Base-by-base conservation (phyloP, 2,113 vertebrate species). In the Heterotis niloticus region DNA sequence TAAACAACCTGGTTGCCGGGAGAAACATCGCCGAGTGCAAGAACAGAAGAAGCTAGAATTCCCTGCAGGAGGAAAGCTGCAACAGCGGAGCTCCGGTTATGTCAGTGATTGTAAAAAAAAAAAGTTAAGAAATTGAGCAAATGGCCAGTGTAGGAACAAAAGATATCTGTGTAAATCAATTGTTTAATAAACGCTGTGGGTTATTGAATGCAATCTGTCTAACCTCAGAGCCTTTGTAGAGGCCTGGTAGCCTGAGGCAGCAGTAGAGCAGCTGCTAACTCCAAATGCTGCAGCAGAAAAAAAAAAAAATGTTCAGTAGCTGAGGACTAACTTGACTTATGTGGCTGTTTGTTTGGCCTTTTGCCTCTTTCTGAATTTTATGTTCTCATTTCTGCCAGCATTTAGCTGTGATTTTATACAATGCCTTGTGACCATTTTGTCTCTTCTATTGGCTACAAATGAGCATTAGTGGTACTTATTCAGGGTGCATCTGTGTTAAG, bases 81-180 rank as follows among this genome's bases (percentile, higher is more conserved):
- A 16, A 20, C 65, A 70, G 17, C 59, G n/a, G 23, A 51, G 51
- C 56, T 68, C 56, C 44, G 23, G 57, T 74, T 73, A 64, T 74
- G 20, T 74, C 60, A 72, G 69, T 26, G 64, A 68, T 51, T 29
- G 78, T 79, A 70, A 34, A 60, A 29, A 79, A 23, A 70, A 34
- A 60, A 29, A 79, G 44, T 54, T 62, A 64, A 62, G 67, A 57
- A 70, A 52, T n/a, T 18, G 59, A 74, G 70, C 44, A 65, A 60
- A 74, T 64, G 23, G 56, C 23, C 54, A 64, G 68, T 64, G 68
- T 16, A 64, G 59, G 24, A 73, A 64, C 69, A 79, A 64, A 59
- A 54, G 68, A 79, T 73, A 74, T 65, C 59, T 73, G 34, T 79
- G 78, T 79, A 79, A 79, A 79, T 73, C 68, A 78, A 71, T 78